These are phyloP conservation scores for Geodia barretti DNA, from an alignment of 37 sponge, comb jelly and placozoan genomes.

Conservation along the genomic window DNA sequence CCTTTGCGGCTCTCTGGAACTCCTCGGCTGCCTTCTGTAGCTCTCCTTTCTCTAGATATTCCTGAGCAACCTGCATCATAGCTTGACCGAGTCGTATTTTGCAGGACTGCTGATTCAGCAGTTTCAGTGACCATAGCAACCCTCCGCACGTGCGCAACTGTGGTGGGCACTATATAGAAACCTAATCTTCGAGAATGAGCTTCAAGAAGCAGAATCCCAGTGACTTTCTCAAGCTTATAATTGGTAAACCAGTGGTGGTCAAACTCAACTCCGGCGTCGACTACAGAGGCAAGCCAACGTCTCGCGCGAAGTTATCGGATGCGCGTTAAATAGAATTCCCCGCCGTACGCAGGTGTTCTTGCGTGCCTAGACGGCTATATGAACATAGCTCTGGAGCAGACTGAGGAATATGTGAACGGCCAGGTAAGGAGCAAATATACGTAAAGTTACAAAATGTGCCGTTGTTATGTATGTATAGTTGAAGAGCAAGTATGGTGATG, in stretches of 20 bases:
- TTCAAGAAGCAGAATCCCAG: constrained; percentile 90
- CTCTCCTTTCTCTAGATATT: constrained; percentile 46
- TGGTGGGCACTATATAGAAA: background rate
- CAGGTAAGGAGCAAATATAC: constrained; percentile 47
- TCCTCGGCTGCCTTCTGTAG: constrained; percentile 42
- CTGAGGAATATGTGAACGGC: constrained; percentile 99
- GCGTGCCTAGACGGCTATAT: constrained; percentile 96
- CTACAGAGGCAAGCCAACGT: constrained; percentile 83
- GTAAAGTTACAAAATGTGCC: background rate
- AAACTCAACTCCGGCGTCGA: constrained; percentile 98
- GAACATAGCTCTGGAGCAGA: constrained; percentile 99
- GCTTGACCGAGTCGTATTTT: background rate
- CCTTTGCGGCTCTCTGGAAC: constrained; percentile 49
- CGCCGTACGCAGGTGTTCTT: constrained; percentile 65
- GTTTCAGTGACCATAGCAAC: constrained; percentile 14
- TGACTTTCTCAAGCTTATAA: constrained; percentile 98
- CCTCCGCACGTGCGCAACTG: background rate
- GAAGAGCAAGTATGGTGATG: constrained; percentile 99
- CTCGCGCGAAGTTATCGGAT: background rate
- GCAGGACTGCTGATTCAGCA: background rate
- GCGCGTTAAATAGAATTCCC: constrained; percentile 12
- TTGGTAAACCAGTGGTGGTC: constrained; percentile 96
- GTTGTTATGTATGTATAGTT: constrained; percentile 40
- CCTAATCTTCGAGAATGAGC: background rate
- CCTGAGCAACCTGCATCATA: constrained; percentile 18